Evolutionary conservation across 2,113 vertebrate genomes (phyloP).

Genomic region (Cinclus mexicanus): DNA sequence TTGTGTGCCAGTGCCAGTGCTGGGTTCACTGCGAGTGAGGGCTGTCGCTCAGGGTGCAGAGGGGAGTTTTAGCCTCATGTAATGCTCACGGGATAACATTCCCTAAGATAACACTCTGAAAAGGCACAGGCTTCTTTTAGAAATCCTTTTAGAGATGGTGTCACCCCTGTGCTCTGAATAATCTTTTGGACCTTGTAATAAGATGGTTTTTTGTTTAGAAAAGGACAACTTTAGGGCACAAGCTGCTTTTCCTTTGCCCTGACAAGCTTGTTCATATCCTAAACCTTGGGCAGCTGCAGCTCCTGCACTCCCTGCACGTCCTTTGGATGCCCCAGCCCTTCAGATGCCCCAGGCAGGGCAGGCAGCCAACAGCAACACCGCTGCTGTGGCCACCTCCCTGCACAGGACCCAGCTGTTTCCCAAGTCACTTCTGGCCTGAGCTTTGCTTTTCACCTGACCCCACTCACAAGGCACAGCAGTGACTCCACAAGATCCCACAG

Average conservation of each 20-base stretch:
- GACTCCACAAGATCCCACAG: not conserved
- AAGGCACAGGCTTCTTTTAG: not conserved
- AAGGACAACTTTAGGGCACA: not conserved
- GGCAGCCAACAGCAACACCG: not conserved
- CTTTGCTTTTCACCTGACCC: not conserved
- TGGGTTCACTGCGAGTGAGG: accelerated
- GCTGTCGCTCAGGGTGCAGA: accelerated
- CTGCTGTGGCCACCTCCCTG: not conserved
- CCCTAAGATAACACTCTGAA: not conserved
- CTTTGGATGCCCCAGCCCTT: not conserved
- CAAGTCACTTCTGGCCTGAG: not conserved
- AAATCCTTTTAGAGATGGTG: not conserved
- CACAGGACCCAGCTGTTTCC: not conserved
- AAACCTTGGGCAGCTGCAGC: not conserved
- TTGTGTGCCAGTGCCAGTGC: not conserved
- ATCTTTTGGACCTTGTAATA: not conserved
- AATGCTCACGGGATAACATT: not conserved
- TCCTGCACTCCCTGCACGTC: not conserved
- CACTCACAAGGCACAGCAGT: accelerated
- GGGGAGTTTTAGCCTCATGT: not conserved
- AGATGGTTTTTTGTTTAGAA: not conserved
- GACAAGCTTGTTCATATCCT: not conserved
- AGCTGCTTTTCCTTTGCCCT: not conserved
- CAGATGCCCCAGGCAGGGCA: not conserved
- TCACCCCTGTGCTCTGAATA: not conserved